These are phyloP conservation scores for Ficedula albicollis DNA, from an alignment of 2,797 vertebrate genomes.

Conservation along the genomic window DNA sequence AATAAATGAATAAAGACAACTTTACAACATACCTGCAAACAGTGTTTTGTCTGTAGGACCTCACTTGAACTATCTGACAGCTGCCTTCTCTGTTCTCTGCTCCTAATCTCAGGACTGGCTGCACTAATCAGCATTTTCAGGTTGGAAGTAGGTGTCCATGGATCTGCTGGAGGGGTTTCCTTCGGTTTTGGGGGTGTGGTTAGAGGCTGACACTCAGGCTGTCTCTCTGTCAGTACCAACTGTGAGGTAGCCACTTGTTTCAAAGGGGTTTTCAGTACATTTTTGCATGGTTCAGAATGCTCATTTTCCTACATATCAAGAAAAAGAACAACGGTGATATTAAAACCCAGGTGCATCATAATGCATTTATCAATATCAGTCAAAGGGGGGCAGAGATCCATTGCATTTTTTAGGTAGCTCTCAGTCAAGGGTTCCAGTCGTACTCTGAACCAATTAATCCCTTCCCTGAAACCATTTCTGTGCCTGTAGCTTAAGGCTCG, in stretches of 20 bases:
- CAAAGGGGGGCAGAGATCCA: background rate
- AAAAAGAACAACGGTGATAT: background rate
- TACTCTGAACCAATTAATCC: background rate
- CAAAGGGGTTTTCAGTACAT: constrained; percentile 69
- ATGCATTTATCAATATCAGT: rapidly evolving
- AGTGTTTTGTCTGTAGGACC: constrained; percentile 70
- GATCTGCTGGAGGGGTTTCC: constrained; percentile 82
- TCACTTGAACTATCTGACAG: constrained; percentile 69
- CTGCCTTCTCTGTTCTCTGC: constrained; percentile 84
- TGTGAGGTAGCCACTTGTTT: constrained; percentile 65
- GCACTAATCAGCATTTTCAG: constrained; percentile 96
- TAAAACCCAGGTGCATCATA: background rate
- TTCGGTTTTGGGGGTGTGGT: constrained; percentile 88
- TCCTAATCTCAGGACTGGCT: constrained; percentile 93
- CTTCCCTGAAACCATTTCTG: background rate
- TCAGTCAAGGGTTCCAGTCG: rapidly evolving
- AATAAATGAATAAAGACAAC: background rate
- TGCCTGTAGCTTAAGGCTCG: rapidly evolving
- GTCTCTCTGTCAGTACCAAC: constrained; percentile 58
- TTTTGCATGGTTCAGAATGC: constrained; percentile 71
- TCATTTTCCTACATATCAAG: constrained; percentile 76
- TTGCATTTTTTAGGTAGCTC: background rate
- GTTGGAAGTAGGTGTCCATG: constrained; percentile 96
- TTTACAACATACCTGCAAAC: constrained; percentile 75
- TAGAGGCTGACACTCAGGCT: constrained; percentile 77